Evolutionary conservation across 2,113 vertebrate genomes (phyloP), one percentile per base, ranked within the genome.

Genomic region (Nasalis larvatus): DNA sequence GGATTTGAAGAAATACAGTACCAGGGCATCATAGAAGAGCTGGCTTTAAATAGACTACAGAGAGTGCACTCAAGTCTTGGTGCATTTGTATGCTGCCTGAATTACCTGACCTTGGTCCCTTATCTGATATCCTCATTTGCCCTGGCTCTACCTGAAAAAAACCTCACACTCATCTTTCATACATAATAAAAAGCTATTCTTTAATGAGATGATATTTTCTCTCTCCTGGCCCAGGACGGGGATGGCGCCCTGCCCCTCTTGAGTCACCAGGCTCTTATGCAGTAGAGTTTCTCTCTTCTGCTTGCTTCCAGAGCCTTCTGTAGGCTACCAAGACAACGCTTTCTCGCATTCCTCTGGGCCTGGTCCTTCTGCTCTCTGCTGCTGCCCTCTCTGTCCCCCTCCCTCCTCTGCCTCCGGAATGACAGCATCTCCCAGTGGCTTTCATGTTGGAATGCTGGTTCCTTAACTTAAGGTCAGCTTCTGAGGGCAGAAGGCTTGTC

Each of bases 31-130:
- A 1, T 11, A 17, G 58, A 77, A 74, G 23, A 63, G 10, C 6
- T 37, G 37, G 8, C 58, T 25, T 89, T 56, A 16, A 82, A 32
- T 6, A 69, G 56, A 49, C 52, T 30, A n/a, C 69, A 42, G 49
- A 21, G 0, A 10, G 35, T 13, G 8, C 35, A 69, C 47, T 58
- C 25, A 5, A 3, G 16, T 16, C 30, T 30, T 9, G 0, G 5
- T 13, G 37, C 20, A 21, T 9, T 27, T 27, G 20, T 6, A 18
- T 11, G 8, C 12, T 66, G 23, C 49, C 85, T 20, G 23, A 54
- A 1, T 49, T n/a, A 3, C 4, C 17, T 4, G 6, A 1, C 56
- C 74, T 32, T 0, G 3, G 16, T 21, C 42, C 49, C 30, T 30
- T 8, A 21, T 18, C 84, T 25, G 27, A 45, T 1, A 6, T 5